Percentiles rank a stretch among this genome's conserved stretches.
phyloP scores from a whole-genome alignment of 2,797 vertebrate species.

The Pygocentrus nattereri region DNA sequence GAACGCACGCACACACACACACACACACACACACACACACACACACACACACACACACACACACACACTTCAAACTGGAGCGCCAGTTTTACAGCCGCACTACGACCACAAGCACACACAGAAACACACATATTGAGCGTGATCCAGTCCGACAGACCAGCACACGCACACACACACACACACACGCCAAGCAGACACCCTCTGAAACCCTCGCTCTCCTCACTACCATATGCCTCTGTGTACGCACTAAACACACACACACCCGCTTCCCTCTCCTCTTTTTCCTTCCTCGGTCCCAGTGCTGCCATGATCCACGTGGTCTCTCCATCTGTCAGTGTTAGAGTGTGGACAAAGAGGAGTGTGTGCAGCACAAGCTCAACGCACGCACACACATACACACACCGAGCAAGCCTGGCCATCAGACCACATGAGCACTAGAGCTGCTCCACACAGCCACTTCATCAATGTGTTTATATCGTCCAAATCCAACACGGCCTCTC shows the following conservation, averaged over 20 bases:
- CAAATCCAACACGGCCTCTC: not conserved
- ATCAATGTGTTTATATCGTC: not conserved
- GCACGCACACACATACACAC: slow-evolving; percentile 23
- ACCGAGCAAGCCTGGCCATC: slow-evolving; percentile 11
- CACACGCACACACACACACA: slow-evolving; percentile 33
- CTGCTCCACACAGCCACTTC: slow-evolving; percentile 16
- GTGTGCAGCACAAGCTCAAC: slow-evolving; percentile 31
- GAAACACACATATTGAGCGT: slow-evolving; percentile 33
- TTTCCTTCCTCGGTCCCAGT: slow-evolving; percentile 46
- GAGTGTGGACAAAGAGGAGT: slow-evolving; percentile 53
- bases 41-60: slow-evolving; percentile 39
- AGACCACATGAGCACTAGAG: slow-evolving; percentile 17
- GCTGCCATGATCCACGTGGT: slow-evolving; percentile 61
- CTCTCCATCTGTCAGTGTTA: slow-evolving; percentile 64
- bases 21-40: slow-evolving; percentile 44
- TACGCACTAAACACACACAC: slow-evolving; percentile 41
- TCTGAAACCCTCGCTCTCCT: slow-evolving; percentile 54
- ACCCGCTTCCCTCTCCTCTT: slow-evolving; percentile 20
- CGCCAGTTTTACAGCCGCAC: slow-evolving; percentile 42
- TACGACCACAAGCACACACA: slow-evolving; percentile 16
- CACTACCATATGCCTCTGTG: slow-evolving; percentile 57
- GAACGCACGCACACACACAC: slow-evolving; percentile 56
- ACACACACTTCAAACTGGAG: slow-evolving; percentile 30
- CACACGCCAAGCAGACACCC: slow-evolving; percentile 54
- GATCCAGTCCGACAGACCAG: slow-evolving; percentile 29